A percentile compares a stretch with the other conserved stretches of the same genome.
Evolutionary conservation across 2,113 vertebrate species (phyloP).

Genomic region (Sphaerodactylus townsendi): DNA sequence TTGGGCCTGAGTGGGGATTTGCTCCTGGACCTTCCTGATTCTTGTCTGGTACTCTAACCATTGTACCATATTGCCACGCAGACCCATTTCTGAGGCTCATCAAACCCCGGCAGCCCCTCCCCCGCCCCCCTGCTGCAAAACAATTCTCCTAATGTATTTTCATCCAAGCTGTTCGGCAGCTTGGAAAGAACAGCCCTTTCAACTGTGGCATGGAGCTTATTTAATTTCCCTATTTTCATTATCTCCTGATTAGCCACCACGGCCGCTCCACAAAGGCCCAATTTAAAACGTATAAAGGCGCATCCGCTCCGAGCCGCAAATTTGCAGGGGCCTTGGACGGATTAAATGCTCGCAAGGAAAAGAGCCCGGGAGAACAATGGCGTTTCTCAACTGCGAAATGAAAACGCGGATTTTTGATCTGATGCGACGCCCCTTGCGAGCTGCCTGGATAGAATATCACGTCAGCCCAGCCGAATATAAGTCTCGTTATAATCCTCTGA

Average conservation of each 20-base stretch:
- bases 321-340: slow-evolving; percentile 44
- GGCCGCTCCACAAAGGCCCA: slow-evolving; percentile 56
- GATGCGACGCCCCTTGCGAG: slow-evolving; percentile 66
- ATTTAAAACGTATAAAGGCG: slow-evolving; percentile 56
- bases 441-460: slow-evolving; percentile 62
- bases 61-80: no score
- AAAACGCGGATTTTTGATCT: slow-evolving; percentile 65
- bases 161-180: slow-evolving; percentile 16
- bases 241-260: slow-evolving; percentile 68
- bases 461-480: slow-evolving; percentile 62
- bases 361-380: slow-evolving; percentile 47
- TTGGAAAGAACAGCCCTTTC: slow-evolving; percentile 41
- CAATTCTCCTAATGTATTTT: neutral
- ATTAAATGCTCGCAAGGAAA: slow-evolving; percentile 62
- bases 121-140: slow-evolving; percentile 4
- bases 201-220: slow-evolving; percentile 29
- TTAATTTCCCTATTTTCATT: slow-evolving; percentile 74
- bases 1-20: no score
- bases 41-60: no score
- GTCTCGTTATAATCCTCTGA: slow-evolving; percentile 50
- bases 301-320: slow-evolving; percentile 37
- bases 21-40: no score
- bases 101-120: neutral
- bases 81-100: neutral
- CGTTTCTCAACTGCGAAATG: slow-evolving; percentile 38